Base-by-base conservation (phyloP, 2,797 vertebrate genomes). In the Takifugu ocellatus region DNA sequence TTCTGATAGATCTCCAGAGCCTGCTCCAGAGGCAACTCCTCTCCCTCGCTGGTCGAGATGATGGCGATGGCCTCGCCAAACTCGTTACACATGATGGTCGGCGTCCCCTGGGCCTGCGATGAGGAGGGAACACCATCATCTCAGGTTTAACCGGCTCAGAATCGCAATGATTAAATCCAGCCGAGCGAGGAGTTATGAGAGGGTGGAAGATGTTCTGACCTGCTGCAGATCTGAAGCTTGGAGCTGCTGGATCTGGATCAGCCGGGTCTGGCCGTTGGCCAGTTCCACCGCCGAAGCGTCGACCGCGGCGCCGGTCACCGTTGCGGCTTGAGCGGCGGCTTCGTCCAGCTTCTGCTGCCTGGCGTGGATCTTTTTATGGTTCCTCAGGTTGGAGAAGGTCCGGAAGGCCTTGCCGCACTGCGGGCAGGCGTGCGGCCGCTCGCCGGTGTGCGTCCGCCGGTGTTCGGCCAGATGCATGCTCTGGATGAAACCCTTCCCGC, bases 1-100 rank as follows among this genome's bases (percentile, higher is more conserved):
- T 92, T 93, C 69, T 94, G 94, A 62, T 95, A 96, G 45, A 97
- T 93, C 81, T 96, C 93, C 59, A 96, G 82, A 0, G 95, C 94
- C 79, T 95, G 93, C 61, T 93, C 92, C 45, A 97, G 87, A 1
- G 93, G 92, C 53, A 94, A 82, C 0, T 83, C 87, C 25, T 87
- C 92, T 0, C 93, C 93, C 66, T 94, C 94, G 0, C 90, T 92
- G 0, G 93, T 96, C 87, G 95, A 93, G 0, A 97, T 96, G 82
- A 97, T 95, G 68, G 94, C 94, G 0, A 97, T 96, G 45, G 94
- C 92, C 86, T 97, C 94, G 21, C 94, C 94, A 0, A 96, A 92
- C 81, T 95, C 94, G 0, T 95, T 96, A 15, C 94, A 96, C 94
- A 97, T 94, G 77, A 96, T 96, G 0, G 93, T 95, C 15, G 91